Conservation (phyloP, 2,797 vertebrate species). For the Pseudochirops cupreus region DNA sequence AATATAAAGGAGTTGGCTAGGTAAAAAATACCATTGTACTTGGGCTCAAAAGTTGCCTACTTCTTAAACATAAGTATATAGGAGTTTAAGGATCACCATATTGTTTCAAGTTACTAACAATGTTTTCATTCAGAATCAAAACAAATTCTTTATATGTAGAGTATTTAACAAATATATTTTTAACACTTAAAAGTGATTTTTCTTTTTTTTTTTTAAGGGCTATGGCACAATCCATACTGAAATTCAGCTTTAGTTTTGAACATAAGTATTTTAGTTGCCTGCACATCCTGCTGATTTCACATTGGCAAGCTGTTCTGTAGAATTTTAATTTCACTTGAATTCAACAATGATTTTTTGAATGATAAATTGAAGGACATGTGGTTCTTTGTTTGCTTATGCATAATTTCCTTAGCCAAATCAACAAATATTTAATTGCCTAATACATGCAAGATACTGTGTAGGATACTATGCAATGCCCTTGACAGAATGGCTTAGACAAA, state of each 20-base stretch:
- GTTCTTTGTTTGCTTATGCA: constrained; percentile 25
- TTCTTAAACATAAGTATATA: not conserved
- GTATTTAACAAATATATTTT: not conserved
- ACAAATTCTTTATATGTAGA: not conserved
- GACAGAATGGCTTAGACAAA: not conserved
- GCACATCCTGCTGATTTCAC: constrained; percentile 48
- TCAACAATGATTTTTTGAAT: constrained; percentile 55
- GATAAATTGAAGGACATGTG: not conserved
- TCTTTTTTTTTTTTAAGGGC: not conserved
- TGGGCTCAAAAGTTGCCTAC: not conserved
- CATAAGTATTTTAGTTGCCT: constrained; percentile 44
- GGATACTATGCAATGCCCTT: not conserved
- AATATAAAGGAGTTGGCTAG: not conserved
- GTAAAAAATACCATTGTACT: not conserved
- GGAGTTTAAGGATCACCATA: not conserved
- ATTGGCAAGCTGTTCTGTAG: constrained; percentile 52
- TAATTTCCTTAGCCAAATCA: not conserved
- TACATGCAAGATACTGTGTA: not conserved
- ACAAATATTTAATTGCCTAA: not conserved
- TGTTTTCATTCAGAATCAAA: constrained; percentile 43
- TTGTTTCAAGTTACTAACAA: not conserved
- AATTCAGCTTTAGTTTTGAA: constrained; percentile 44
- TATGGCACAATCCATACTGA: constrained; percentile 40
- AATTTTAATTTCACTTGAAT: constrained; percentile 58
- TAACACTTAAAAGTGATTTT: constrained; percentile 41